Evolutionary conservation across 2,797 vertebrate genomes (phyloP).

Genomic region (Halcyon chelicuti): DNA sequence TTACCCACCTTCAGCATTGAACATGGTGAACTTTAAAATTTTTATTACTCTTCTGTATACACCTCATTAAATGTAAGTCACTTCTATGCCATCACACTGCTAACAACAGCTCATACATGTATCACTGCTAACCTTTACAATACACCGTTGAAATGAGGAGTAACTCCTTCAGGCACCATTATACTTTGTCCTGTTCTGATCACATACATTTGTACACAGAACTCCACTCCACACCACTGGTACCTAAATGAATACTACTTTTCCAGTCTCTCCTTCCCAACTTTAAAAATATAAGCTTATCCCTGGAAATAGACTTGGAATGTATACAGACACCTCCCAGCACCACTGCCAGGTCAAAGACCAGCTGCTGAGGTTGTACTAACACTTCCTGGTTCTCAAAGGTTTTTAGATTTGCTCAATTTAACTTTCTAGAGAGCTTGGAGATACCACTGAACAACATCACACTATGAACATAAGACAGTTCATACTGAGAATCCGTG

Average conservation of each 20-base stretch:
- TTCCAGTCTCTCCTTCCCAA: neutral
- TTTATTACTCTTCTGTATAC: neutral
- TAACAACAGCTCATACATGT: neutral
- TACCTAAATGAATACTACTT: neutral
- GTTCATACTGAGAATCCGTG: neutral
- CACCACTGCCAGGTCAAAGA: constrained; percentile 13
- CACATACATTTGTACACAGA: neutral
- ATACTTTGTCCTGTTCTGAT: neutral
- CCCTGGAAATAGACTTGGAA: neutral
- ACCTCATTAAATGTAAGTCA: neutral
- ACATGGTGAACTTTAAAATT: neutral
- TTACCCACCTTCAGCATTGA: neutral
- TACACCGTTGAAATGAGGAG: neutral
- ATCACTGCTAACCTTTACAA: neutral
- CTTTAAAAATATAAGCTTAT: neutral
- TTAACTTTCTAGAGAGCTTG: neutral
- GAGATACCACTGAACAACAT: neutral
- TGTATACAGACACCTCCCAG: neutral
- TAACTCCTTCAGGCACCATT: neutral
- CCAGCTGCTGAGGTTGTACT: constrained; percentile 20
- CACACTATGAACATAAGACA: neutral
- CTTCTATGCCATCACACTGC: neutral
- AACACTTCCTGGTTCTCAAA: neutral
- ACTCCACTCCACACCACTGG: neutral
- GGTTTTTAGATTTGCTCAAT: neutral